Evolutionary conservation across 2,888 invertebrate genomes (phyloP), one percentile per base, ranked within the genome.

Genomic region (Noctua janthe): DNA sequence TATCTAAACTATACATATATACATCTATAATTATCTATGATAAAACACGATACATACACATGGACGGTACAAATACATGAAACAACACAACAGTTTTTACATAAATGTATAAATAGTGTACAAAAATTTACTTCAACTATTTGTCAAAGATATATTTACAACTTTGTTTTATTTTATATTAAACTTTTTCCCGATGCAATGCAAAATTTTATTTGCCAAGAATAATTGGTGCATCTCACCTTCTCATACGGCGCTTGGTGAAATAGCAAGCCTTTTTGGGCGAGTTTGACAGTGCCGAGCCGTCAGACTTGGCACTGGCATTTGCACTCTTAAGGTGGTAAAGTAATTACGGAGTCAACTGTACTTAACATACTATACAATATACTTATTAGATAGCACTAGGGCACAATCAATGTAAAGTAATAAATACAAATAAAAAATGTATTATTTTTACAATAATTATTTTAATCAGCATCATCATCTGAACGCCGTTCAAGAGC

Each of bases 21-120:
- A 64, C 23, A 66, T 23, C 6, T 20, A 29, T 29, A 29, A 20
- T 7, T 8, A 43, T 43, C 43, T 43, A 64, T 64, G 29, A 51
- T n/a, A 59, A 1, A 80, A 54, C 73, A 64, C n/a, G 1, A 66
- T 20, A 73, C 64, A 56, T 72, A 47, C 11, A 80, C 81, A 73
- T 56, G 13, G 49, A 80, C 82, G 29, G 49, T 56, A 80, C 73
- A 81, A 79, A 62, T 47, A 74, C 20, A 43, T 29, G 7, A 43
- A 47, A 0, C 39, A 81, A 81, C 54, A 80, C 39, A 81, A 81
- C 10, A 3, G 39, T 29, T 43, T 49, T 54, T 17, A 62, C 43
- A 7, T 29, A 73, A n/a, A 23, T 56, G 20, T 39, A 47, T 47
- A 20, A 49, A 20, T 35, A 77, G n/a, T 49, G 62, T 23, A 23